Conservation (phyloP, 2,888 invertebrate species). For the Lacanobia oleracea region DNA sequence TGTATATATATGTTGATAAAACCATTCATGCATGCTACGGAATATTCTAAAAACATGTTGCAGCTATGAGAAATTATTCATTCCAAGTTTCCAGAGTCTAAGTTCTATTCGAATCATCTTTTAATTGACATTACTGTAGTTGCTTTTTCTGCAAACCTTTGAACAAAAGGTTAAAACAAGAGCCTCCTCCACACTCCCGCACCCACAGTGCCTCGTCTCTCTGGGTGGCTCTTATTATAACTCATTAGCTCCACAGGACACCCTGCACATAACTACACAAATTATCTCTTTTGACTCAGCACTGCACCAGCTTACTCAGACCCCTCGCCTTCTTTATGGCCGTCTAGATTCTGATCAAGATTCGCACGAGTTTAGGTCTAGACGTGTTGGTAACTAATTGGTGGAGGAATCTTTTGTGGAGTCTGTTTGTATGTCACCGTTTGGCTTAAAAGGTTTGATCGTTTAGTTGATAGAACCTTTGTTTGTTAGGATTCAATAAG, state of each 20-base stretch:
- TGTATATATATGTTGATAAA: too few species aligned
- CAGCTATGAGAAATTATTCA: neutral
- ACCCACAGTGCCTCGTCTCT: constrained; percentile 58
- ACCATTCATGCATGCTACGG: neutral
- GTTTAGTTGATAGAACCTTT: neutral
- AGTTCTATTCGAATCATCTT: neutral
- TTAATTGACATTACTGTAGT: neutral
- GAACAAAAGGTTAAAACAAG: too few species aligned
- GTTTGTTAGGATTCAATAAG: neutral
- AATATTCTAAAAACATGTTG: too few species aligned
- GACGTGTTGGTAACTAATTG: constrained; percentile 50
- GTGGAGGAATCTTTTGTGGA: constrained; percentile 23
- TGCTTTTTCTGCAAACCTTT: neutral
- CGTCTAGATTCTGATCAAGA: constrained; percentile 51
- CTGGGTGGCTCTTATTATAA: constrained; percentile 83
- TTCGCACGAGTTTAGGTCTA: constrained; percentile 45
- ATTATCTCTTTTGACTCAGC: constrained; percentile 74
- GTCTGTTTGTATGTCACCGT: constrained; percentile 3
- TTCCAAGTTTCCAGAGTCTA: neutral
- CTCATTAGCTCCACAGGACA: constrained; percentile 83
- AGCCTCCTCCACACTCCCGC: constrained; percentile 66
- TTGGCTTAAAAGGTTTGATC: constrained; percentile 1
- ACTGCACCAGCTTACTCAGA: constrained; percentile 42
- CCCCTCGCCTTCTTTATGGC: constrained; percentile 47
- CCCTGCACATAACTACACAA: constrained; percentile 77